These are phyloP conservation scores for Eremobia ochroleuca DNA, from an alignment of 2,888 invertebrate genomes.

Conservation along the genomic window DNA sequence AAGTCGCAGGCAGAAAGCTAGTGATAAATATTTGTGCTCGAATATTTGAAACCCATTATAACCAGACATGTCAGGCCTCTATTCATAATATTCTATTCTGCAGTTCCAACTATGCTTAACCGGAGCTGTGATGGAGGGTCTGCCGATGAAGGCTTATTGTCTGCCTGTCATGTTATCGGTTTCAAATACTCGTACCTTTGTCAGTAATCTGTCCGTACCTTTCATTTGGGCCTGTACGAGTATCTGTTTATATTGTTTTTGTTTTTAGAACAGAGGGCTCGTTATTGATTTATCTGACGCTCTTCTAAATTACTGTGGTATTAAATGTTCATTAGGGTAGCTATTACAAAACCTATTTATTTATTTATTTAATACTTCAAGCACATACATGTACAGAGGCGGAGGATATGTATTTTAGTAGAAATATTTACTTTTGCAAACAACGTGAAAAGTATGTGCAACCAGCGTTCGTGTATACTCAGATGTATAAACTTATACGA, in stretches of 20 bases:
- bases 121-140: constrained; percentile 31
- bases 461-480: background rate
- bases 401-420: background rate
- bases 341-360: background rate
- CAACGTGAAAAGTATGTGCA: background rate
- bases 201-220: constrained; percentile 56
- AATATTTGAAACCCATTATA: constrained; percentile 31
- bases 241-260: constrained; percentile 32
- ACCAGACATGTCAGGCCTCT: constrained; percentile 10
- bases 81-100: constrained; percentile 50
- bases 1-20: background rate
- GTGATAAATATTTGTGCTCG: constrained; percentile 6
- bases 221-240: constrained; percentile 27
- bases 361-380: too few relatives aligned
- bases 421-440: background rate
- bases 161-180: constrained; percentile 59
- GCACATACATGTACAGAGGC: too few relatives aligned
- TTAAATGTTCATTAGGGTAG: background rate
- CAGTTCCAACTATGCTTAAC: constrained; percentile 34
- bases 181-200: constrained; percentile 53
- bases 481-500: background rate
- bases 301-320: background rate
- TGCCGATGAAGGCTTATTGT: constrained; percentile 61
- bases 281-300: constrained; percentile 12
- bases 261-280: constrained; percentile 8